Evolutionary conservation across 2,888 invertebrate species (phyloP).

Genomic region (Galeruca laticollis): DNA sequence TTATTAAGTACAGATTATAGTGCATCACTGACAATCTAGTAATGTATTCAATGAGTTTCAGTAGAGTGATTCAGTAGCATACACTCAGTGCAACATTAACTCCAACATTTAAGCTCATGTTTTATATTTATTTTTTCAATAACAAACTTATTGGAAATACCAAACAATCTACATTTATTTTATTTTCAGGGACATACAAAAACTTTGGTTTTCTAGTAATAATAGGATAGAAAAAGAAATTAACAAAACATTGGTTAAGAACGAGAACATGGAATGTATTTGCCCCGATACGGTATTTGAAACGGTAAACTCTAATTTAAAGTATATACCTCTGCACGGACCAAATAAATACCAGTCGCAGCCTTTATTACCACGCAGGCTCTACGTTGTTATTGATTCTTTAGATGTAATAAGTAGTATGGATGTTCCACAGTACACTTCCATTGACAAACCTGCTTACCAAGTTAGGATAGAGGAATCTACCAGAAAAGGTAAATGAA

Average conservation of each 20-base stretch:
- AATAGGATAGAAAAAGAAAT: conserved; percentile 52
- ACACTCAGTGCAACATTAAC: too few relatives aligned
- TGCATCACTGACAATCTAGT: too few relatives aligned
- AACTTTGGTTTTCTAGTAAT: conserved; percentile 40
- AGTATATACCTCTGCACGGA: conserved; percentile 68
- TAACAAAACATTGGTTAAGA: conserved; percentile 50
- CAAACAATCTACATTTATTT: not conserved
- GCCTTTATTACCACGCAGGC: conserved; percentile 73
- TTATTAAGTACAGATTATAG: too few relatives aligned
- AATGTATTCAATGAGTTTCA: too few relatives aligned
- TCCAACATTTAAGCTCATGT: too few relatives aligned
- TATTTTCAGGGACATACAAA: conserved; percentile 43
- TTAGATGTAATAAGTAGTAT: conserved; percentile 73
- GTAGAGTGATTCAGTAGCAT: too few relatives aligned
- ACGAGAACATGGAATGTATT: conserved; percentile 70
- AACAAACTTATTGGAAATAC: too few relatives aligned
- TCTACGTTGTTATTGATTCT: conserved; percentile 80
- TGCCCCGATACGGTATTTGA: conserved; percentile 80
- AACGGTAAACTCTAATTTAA: conserved; percentile 74
- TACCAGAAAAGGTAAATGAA: conserved; percentile 48
- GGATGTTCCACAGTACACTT: conserved; percentile 52
- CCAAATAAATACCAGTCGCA: conserved; percentile 64
- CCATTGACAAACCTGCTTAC: conserved; percentile 54
- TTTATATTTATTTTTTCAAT: too few relatives aligned
- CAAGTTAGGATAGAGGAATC: conserved; percentile 52